phyloP scores from a whole-genome alignment of 1,140 invertebrate species.

The Nomia melanderi region DNA sequence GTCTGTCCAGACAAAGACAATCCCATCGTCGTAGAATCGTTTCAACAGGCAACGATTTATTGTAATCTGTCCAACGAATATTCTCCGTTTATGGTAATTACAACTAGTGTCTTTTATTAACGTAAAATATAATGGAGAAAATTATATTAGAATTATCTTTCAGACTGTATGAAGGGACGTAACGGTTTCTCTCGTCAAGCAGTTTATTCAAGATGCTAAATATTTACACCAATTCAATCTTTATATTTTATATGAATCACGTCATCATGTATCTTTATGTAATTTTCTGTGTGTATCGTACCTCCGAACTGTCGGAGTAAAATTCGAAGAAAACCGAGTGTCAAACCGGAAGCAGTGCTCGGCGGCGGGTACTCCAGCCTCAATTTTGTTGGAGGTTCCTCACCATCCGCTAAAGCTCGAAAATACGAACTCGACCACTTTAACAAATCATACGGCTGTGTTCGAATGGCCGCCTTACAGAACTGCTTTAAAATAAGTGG shows the following conservation, averaged over 20 bases:
- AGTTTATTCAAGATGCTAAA: too few relatives aligned
- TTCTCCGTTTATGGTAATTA: not conserved
- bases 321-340: constrained; percentile 89
- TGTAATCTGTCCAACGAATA: constrained; percentile 68
- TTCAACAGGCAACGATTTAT: constrained; percentile 72
- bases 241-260: too few relatives aligned
- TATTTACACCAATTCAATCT: too few relatives aligned
- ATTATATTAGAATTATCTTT: too few relatives aligned
- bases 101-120: not conserved
- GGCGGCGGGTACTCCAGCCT: constrained; percentile 86
- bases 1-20: constrained; percentile 72
- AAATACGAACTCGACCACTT: constrained; percentile 93
- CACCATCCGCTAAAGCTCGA: constrained; percentile 84
- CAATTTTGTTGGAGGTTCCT: constrained; percentile 87
- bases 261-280: too few relatives aligned
- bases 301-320: constrained; percentile 87
- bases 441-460: constrained; percentile 92
- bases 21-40: constrained; percentile 71
- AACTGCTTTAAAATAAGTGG: constrained; percentile 93
- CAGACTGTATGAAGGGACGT: too few relatives aligned
- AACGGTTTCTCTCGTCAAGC: too few relatives aligned
- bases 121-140: not conserved
- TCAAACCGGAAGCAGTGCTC: constrained; percentile 85
- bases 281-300: too few relatives aligned
- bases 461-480: constrained; percentile 94